Evolutionary conservation across 2,113 vertebrate genomes (phyloP).

Genomic region (Seriola quinqueradiata): DNA sequence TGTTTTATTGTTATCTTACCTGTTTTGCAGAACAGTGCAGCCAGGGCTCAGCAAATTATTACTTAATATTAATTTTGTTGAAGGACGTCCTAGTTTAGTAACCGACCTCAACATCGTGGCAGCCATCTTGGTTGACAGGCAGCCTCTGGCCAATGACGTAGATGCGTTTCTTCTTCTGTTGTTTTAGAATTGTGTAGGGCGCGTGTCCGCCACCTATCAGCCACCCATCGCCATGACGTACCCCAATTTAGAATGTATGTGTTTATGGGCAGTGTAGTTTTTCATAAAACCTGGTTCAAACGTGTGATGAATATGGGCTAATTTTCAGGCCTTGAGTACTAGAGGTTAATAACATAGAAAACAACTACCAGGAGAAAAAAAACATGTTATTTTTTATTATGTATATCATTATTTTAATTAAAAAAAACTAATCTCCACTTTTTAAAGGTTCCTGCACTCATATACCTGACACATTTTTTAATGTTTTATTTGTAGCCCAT

Average conservation of each 20-base stretch:
- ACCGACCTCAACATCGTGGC: conserved; percentile 86
- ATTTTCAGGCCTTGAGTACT: too few species aligned
- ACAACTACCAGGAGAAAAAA: too few species aligned
- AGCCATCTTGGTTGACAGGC: conserved; percentile 81
- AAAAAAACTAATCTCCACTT: background rate
- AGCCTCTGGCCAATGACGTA: conserved; percentile 52
- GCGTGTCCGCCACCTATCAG: conserved; percentile 45
- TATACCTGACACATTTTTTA: background rate
- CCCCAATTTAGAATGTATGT: background rate
- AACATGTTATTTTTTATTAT: too few species aligned
- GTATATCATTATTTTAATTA: background rate
- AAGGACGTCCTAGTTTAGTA: conserved; percentile 84
- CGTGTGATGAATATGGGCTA: too few species aligned
- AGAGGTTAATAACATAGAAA: too few species aligned
- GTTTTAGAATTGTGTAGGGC: accelerated
- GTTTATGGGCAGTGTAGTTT: background rate
- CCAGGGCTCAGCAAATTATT: conserved; percentile 65
- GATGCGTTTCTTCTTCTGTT: conserved; percentile 10
- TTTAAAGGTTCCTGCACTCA: background rate
- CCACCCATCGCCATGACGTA: background rate
- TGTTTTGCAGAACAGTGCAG: conserved; percentile 79
- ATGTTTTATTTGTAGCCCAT: background rate
- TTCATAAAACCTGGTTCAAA: background rate
- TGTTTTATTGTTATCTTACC: conserved; percentile 60
- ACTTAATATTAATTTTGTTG: conserved; percentile 78